A percentile compares a stretch with the other conserved stretches of the same genome.
These are phyloP conservation scores for Tetramorium alpestre DNA, from an alignment of 1,140 invertebrate species.

Conservation along the genomic window DNA sequence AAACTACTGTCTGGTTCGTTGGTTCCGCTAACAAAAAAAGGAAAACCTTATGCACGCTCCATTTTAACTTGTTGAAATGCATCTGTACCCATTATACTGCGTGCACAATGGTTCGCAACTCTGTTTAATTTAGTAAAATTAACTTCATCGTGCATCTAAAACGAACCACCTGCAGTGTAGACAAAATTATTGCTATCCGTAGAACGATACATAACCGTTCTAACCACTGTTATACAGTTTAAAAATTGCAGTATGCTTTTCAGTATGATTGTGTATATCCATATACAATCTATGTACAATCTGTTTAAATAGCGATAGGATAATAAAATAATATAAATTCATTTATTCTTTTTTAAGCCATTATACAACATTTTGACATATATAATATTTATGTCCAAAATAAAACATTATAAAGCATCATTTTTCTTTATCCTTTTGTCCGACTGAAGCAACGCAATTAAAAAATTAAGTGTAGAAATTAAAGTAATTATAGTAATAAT, in stretches of 20 bases:
- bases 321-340: conserved; percentile 28
- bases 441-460: background rate
- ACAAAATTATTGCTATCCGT: conserved; percentile 21
- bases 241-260: background rate
- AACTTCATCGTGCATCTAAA: conserved; percentile 41
- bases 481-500: background rate
- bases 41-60: background rate
- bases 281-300: background rate
- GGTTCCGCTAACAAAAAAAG: background rate
- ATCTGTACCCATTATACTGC: conserved; percentile 48
- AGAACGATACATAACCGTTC: background rate
- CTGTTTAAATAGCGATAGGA: background rate
- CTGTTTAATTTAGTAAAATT: conserved; percentile 55
- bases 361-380: background rate
- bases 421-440: conserved; percentile 5
- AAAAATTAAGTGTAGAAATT: background rate
- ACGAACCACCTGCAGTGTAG: conserved; percentile 12
- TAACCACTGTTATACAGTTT: conserved; percentile 12
- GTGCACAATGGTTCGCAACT: conserved; percentile 46
- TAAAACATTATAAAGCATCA: background rate
- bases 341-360: background rate
- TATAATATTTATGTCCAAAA: background rate
- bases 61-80: conserved; percentile 59
- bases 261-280: background rate
- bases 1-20: conserved; percentile 2